Conservation (phyloP, 2,888 invertebrate species). For the Proisotoma minuta region DNA sequence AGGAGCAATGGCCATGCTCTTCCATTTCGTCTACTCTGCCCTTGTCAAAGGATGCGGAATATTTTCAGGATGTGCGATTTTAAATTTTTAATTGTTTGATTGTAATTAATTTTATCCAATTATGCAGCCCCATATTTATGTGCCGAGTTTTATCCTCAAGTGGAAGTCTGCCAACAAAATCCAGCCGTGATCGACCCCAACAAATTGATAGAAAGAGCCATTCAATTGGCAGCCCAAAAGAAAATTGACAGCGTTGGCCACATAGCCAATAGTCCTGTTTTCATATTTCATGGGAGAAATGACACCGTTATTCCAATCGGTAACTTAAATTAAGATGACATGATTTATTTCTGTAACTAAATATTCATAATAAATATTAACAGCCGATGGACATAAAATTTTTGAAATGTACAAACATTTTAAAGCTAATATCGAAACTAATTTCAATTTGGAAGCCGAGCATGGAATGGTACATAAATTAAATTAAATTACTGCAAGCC, state of each 20-base stretch:
- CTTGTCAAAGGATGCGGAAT: constrained; percentile 49
- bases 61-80: constrained; percentile 50
- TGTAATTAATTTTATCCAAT: no score
- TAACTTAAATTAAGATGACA: constrained; percentile 35
- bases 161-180: constrained; percentile 35
- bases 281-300: constrained; percentile 49
- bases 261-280: constrained; percentile 48
- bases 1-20: constrained; percentile 51
- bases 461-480: no score
- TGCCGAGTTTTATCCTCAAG: constrained; percentile 27
- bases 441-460: no score
- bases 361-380: no score
- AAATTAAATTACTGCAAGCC: no score
- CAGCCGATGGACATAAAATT: no score
- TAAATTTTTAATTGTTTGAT: no score
- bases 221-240: constrained; percentile 35
- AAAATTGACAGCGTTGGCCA: constrained; percentile 49
- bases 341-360: no score
- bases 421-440: no score
- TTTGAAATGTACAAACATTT: no score
- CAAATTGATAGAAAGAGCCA: constrained; percentile 28
- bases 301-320: constrained; percentile 50
- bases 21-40: constrained; percentile 50
- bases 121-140: constrained; percentile 46
- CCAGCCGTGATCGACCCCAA: constrained; percentile 31